Evolutionary conservation across 1,140 invertebrate genomes (phyloP).

Genomic region (Leptopilina boulardi): DNA sequence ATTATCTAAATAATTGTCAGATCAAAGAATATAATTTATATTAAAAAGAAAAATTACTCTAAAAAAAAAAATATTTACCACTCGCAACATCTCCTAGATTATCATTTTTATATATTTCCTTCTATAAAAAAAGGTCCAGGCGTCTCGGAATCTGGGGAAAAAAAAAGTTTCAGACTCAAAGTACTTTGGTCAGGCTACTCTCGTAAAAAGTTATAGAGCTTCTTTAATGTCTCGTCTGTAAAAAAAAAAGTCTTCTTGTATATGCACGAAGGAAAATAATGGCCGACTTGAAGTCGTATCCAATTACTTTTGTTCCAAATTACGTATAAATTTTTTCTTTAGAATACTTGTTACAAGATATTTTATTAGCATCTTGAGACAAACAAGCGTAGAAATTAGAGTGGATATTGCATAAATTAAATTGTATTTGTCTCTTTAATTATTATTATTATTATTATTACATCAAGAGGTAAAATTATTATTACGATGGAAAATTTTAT

Average conservation of each 20-base stretch:
- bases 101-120: not conserved
- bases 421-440: not conserved
- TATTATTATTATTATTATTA: too few relatives aligned
- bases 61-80: not conserved
- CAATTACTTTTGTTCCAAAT: constrained; percentile 26
- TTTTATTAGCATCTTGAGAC: not conserved
- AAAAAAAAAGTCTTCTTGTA: constrained; percentile 10
- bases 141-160: not conserved
- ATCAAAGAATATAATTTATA: too few relatives aligned
- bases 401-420: not conserved
- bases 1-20: too few relatives aligned
- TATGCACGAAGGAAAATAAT: constrained; percentile 23
- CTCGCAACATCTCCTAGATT: not conserved
- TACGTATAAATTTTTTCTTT: constrained; percentile 15
- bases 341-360: not conserved
- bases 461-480: not conserved
- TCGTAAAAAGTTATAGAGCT: constrained; percentile 30
- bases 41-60: too few relatives aligned
- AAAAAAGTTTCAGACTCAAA: not conserved
- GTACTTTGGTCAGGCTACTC: constrained; percentile 16
- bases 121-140: not conserved
- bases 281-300: constrained; percentile 18
- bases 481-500: not conserved
- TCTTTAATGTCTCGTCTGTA: constrained; percentile 1
- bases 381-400: not conserved